Evolutionary conservation across 2,113 vertebrate species (phyloP).

Genomic region (Python bivittatus): DNA sequence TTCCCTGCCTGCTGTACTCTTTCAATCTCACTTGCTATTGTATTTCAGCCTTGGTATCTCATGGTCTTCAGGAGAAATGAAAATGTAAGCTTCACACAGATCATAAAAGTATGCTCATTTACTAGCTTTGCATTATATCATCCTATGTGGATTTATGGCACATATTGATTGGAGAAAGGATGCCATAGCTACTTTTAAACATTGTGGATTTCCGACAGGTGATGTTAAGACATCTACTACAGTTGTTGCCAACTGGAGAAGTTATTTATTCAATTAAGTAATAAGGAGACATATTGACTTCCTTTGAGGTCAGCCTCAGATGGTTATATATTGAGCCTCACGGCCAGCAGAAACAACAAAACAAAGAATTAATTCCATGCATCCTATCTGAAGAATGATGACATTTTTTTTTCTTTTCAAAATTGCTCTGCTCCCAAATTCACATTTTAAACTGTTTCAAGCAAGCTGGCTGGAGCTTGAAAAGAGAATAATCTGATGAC

Average conservation of each 20-base stretch:
- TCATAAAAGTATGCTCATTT: conserved; percentile 32
- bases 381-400: conserved; percentile 22
- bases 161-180: neutral
- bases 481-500: neutral
- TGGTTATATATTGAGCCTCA: conserved; percentile 25
- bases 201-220: conserved; percentile 44
- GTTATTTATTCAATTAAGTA: conserved; percentile 12
- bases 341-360: conserved; percentile 4
- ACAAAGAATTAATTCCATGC: neutral
- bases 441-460: neutral
- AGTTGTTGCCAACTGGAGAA: conserved; percentile 26
- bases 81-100: conserved; percentile 12
- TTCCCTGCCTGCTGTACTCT: conserved; percentile 38
- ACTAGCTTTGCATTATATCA: conserved; percentile 34
- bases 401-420: neutral
- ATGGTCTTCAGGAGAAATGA: neutral
- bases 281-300: conserved; percentile 37
- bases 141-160: conserved; percentile 28
- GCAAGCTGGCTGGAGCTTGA: neutral
- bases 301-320: conserved; percentile 35
- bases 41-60: conserved; percentile 51
- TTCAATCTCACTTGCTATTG: neutral
- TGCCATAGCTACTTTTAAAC: neutral
- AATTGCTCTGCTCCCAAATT: conserved; percentile 21
- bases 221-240: neutral